These are phyloP conservation scores for Gryllus bimaculatus DNA, from an alignment of 1,140 invertebrate species.

Conservation along the genomic window DNA sequence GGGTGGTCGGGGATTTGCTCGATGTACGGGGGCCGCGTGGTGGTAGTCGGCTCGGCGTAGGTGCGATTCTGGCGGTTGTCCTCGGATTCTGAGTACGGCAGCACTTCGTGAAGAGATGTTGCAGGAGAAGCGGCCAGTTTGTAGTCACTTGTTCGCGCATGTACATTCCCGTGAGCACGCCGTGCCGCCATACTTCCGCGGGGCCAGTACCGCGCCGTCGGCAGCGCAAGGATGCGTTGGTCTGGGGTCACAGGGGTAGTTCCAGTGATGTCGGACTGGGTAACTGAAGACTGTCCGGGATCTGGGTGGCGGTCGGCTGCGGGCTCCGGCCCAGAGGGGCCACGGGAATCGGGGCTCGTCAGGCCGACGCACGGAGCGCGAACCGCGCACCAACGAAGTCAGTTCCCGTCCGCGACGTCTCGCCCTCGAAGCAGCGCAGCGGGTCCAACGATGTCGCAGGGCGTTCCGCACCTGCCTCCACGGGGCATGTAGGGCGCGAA, in stretches of 20 bases:
- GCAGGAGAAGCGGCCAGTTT: conserved; percentile 50
- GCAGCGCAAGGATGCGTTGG: conserved; percentile 34
- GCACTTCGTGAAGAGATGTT: conserved; percentile 43
- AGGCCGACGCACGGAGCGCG: too few species aligned
- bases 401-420: neutral
- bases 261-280: conserved; percentile 20
- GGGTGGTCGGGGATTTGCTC: conserved; percentile 13
- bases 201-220: conserved; percentile 34
- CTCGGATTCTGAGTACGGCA: conserved; percentile 42
- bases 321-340: conserved; percentile 23
- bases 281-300: conserved; percentile 21
- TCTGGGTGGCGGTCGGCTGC: conserved; percentile 20
- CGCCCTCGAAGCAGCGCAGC: neutral
- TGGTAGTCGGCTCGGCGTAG: conserved; percentile 20
- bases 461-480: conserved; percentile 7
- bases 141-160: conserved; percentile 48
- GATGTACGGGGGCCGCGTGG: conserved; percentile 19
- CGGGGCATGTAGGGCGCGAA: neutral
- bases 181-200: conserved; percentile 31
- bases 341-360: conserved; percentile 18
- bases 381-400: too few species aligned
- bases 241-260: conserved; percentile 37
- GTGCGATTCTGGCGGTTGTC: conserved; percentile 22
- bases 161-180: conserved; percentile 53
- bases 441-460: conserved; percentile 13